A percentile compares a stretch with the other conserved stretches of the same genome.
Evolutionary conservation across 2,113 vertebrate genomes (phyloP).

Genomic region (Mesocricetus auratus): DNA sequence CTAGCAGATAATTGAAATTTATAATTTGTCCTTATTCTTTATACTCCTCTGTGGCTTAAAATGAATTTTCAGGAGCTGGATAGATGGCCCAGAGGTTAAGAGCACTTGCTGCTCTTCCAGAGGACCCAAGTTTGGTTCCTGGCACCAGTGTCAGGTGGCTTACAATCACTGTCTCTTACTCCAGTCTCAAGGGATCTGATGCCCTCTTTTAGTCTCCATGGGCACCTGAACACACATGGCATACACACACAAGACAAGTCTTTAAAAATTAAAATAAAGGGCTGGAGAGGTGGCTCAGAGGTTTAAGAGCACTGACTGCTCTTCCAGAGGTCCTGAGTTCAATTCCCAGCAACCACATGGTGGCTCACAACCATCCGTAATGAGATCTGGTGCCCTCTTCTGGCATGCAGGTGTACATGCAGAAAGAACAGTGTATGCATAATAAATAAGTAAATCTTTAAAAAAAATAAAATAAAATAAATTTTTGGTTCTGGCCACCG

Average conservation of each 20-base stretch:
- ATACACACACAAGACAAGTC: background rate
- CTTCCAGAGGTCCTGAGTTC: no score
- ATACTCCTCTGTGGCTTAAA: constrained; percentile 53
- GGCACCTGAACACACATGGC: background rate
- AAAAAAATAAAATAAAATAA: constrained; percentile 43
- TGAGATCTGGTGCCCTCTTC: no score
- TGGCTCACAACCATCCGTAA: no score
- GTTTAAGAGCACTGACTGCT: no score
- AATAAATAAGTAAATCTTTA: no score
- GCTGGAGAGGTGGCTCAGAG: no score
- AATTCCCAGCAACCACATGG: no score
- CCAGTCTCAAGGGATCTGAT: background rate
- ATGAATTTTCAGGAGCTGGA: background rate
- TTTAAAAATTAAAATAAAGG: background rate
- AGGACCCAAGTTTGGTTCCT: background rate
- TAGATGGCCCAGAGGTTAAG: background rate
- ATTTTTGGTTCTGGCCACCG: background rate
- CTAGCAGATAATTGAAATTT: constrained; percentile 22
- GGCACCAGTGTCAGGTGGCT: background rate
- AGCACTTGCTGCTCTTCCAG: background rate
- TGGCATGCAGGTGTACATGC: no score
- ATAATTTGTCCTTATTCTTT: constrained; percentile 10
- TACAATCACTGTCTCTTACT: background rate
- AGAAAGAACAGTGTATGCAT: no score
- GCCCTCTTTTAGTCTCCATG: background rate